Evolutionary conservation across 2,888 invertebrate genomes (phyloP).

Genomic region (Harpalus rubripes): DNA sequence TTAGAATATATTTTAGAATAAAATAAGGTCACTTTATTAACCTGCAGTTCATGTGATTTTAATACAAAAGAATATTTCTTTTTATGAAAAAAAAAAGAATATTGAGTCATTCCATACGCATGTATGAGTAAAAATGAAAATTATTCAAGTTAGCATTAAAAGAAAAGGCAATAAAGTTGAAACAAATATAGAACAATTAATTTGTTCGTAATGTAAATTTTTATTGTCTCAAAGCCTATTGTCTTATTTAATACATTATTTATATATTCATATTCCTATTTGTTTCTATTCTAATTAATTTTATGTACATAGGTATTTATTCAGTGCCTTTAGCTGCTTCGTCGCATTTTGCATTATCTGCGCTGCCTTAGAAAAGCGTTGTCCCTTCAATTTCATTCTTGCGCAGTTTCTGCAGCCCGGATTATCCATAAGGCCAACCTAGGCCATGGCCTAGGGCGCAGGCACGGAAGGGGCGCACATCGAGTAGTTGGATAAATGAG

Average conservation of each 20-base stretch:
- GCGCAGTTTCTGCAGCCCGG: too few species aligned
- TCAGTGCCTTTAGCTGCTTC: too few species aligned
- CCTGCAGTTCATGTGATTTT: neutral
- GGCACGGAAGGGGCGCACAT: too few species aligned
- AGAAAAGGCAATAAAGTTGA: neutral
- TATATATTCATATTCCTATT: too few species aligned
- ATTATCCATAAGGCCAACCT: too few species aligned
- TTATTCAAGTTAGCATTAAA: neutral
- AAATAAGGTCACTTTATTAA: slow-evolving; percentile 1
- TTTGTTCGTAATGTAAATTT: neutral
- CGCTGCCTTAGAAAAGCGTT: too few species aligned
- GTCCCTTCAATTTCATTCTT: too few species aligned
- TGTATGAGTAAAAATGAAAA: neutral
- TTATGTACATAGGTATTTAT: too few species aligned
- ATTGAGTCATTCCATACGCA: neutral
- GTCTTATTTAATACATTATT: neutral
- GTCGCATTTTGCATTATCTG: too few species aligned
- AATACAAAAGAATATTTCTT: neutral
- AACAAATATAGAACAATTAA: neutral
- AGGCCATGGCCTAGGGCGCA: too few species aligned
- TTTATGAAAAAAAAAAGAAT: neutral
- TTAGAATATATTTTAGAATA: slow-evolving; percentile 1
- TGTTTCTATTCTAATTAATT: too few species aligned
- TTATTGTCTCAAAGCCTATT: neutral
- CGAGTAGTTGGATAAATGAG: too few species aligned